Evolutionary conservation across 2,113 vertebrate species (phyloP).

Genomic region (Hoplias malabaricus): DNA sequence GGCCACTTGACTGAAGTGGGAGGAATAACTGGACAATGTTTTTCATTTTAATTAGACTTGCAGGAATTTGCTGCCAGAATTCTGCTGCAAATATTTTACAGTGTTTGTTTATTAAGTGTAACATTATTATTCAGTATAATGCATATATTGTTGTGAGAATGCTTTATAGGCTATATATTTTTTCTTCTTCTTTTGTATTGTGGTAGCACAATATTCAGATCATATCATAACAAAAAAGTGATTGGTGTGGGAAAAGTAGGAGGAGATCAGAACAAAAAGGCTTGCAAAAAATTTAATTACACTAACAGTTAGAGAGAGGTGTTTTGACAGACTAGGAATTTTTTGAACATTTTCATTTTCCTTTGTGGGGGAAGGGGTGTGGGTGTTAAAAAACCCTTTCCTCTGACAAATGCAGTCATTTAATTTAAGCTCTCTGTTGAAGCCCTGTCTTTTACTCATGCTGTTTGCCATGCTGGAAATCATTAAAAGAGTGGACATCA

Average conservation of each 20-base stretch:
- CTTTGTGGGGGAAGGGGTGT: too few species aligned
- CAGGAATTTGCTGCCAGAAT: neutral
- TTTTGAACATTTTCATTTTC: constrained; percentile 2
- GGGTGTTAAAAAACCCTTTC: constrained; percentile 25
- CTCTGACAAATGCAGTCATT: constrained; percentile 17
- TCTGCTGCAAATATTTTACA: too few species aligned
- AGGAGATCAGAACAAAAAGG: neutral
- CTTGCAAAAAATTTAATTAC: constrained; percentile 21
- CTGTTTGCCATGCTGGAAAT: constrained; percentile 31
- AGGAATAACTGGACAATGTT: too few species aligned
- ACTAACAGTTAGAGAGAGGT: constrained; percentile 24
- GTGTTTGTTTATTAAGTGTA: too few species aligned
- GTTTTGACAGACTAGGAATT: constrained; percentile 15
- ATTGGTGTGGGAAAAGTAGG: neutral
- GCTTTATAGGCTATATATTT: too few species aligned
- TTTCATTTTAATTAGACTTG: neutral
- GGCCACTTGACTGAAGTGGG: neutral
- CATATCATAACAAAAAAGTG: constrained; percentile 17
- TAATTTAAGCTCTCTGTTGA: constrained; percentile 11
- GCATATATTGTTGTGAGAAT: too few species aligned
- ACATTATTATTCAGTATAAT: too few species aligned
- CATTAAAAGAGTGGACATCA: constrained; percentile 30
- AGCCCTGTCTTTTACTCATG: constrained; percentile 18
- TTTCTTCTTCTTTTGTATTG: too few species aligned
- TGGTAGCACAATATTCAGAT: neutral